A percentile compares a stretch with the other conserved stretches of the same genome.
phyloP scores from a whole-genome alignment of 2,113 vertebrate species.

The Aspidoscelis tigris region DNA sequence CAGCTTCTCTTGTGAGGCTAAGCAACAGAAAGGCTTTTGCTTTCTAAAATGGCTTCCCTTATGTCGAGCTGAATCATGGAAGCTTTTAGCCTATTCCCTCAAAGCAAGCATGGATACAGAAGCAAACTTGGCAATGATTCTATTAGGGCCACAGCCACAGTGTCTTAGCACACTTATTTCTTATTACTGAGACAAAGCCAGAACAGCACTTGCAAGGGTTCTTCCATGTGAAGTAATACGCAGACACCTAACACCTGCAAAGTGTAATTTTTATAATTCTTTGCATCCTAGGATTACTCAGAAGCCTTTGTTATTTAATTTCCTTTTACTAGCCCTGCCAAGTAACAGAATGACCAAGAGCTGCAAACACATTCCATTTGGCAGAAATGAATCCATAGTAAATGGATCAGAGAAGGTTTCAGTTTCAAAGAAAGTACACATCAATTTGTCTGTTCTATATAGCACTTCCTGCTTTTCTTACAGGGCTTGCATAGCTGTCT shows the following conservation, averaged over 20 bases:
- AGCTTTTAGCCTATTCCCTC: too few species aligned
- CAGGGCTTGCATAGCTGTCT: conserved; percentile 18
- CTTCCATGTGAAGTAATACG: background rate
- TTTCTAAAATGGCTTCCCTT: too few species aligned
- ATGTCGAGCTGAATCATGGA: too few species aligned
- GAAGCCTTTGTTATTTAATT: conserved; percentile 39
- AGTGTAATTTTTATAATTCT: background rate
- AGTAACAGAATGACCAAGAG: conserved; percentile 7
- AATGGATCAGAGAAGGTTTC: conserved; percentile 26
- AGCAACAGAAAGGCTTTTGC: too few species aligned
- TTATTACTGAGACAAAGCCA: background rate
- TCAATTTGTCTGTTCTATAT: conserved; percentile 3
- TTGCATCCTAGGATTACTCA: conserved; percentile 19
- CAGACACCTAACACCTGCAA: background rate
- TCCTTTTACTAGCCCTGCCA: background rate
- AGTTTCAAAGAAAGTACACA: conserved; percentile 56
- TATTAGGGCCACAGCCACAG: too few species aligned
- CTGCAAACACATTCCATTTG: conserved; percentile 4
- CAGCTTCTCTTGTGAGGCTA: too few species aligned
- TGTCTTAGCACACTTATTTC: background rate
- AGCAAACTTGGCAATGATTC: too few species aligned
- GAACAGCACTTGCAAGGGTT: background rate
- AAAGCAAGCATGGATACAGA: too few species aligned
- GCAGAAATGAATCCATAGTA: conserved; percentile 37
- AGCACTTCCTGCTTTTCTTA: conserved; percentile 42